Evolutionary conservation across 2,888 invertebrate genomes (phyloP), one percentile per base, ranked within the genome.

Genomic region (Torymus auratus): DNA sequence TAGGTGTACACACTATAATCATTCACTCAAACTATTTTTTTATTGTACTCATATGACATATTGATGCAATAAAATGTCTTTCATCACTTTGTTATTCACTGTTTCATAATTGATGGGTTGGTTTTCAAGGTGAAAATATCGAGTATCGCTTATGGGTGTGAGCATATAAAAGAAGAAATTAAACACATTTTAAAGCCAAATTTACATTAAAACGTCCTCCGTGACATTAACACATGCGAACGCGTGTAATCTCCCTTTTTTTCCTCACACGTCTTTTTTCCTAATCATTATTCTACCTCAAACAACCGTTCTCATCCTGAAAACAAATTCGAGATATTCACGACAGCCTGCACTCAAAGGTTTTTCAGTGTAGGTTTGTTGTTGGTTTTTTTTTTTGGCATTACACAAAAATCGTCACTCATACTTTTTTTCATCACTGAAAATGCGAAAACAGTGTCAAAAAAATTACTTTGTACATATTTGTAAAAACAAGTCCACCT

Each of bases 1-100:
- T 88, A 87, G 87, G 88, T 90, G 89, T 90, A 90, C 90, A 89
- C 89, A 89, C 88, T 88, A 78, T 72, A 68, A 79, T 76, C 82
- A 76, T 70, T 79, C 78, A 79, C 13, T 72, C 72, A 58, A 67
- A 69, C 23, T 61, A 62, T 58, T 67, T 64, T 71, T 69, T 62
- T 60, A 50, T 69, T 71, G 52, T 79, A 70, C 65, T 68, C 7
- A 41, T 75, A 72, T 74, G 70, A 78, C 75, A 82, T 67, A 70
- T 64, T 50, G n/a, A 78, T 79, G 61, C 61, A 62, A 68, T 68
- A 64, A 68, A 78, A 69, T 65, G 28, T 75, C 23, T n/a, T 61
- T 41, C 15, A 58, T 67, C 52, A 62, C 69, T 61, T 73, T 53
- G 41, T 28, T 7, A 58, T 53, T 61, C 50, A 61, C 73, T 58